Base-by-base conservation (phyloP, 2,888 invertebrate species). In the Eristalinus sepulchralis region DNA sequence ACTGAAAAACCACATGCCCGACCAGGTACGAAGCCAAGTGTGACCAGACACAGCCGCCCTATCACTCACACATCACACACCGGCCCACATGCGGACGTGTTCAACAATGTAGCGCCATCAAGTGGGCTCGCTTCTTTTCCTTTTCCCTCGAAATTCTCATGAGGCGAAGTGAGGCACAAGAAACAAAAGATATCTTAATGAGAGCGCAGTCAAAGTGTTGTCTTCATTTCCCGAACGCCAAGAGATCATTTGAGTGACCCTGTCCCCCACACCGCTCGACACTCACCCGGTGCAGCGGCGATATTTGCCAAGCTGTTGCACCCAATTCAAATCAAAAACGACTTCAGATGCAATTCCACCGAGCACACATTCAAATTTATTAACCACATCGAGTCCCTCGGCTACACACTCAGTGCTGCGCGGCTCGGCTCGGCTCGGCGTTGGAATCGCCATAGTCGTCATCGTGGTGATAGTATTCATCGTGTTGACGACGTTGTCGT, bases 301-400 rank as follows among this genome's bases (percentile, higher is more conserved):
- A 73, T 77, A 81, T 81, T 67, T 75, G 64, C 75, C 76, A 63
- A 72, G 80, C 60, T 85, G 77, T 77, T 85, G 81, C 81, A 85
- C 81, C 85, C 85, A 85, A 81, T 81, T 85, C 81, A 81, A 81
- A 81, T 85, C 81, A 85, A 75, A 81, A 81, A 72, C 81, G 63
- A 85, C 77, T 81, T 57, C 77, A 68, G 73, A 81, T 81, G 85
- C 81, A 85, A 68, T 77, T 73, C 77, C 53, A 79, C 66, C 77
- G 64, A 73, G 66, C 66, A 80, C 76, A 81, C 85, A 85, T 85
- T 85, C 85, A 85, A 85, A 85, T 85, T 85, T 85, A 85, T 85
- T 85, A 85, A 85, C 81, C 85, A 85, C 72, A 77, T 77, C 76
- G 68, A 68, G 17, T 47, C 17, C 47, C 57, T 57, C 57, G 57